Evolutionary conservation across 2,797 vertebrate genomes (phyloP).

Genomic region (Crenichthys baileyi): DNA sequence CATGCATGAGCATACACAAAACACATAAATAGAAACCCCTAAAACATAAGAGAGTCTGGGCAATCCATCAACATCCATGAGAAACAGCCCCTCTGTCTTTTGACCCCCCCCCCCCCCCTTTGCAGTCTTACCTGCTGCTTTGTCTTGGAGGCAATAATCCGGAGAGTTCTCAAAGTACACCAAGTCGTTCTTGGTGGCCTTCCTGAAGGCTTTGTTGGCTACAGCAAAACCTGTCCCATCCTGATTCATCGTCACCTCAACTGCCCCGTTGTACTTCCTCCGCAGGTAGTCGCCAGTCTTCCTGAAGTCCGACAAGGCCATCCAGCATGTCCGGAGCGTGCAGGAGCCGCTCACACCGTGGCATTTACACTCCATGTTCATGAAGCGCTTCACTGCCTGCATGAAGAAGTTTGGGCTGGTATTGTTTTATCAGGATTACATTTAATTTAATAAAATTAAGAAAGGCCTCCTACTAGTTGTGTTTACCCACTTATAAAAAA

Average conservation of each 20-base stretch:
- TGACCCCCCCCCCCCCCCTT: slow-evolving; percentile 8
- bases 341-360: slow-evolving; percentile 98
- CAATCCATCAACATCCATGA: slow-evolving; percentile 72
- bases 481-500: not conserved
- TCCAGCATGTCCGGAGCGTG: slow-evolving; percentile 96
- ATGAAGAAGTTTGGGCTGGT: slow-evolving; percentile 3
- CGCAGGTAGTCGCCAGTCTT: slow-evolving; percentile 95
- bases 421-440: not conserved
- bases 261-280: slow-evolving; percentile 94
- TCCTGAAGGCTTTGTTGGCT: slow-evolving; percentile 89
- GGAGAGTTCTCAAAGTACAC: slow-evolving; percentile 99
- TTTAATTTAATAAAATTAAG: slow-evolving; percentile 1
- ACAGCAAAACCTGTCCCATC: slow-evolving; percentile 94
- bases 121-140: slow-evolving; percentile 89
- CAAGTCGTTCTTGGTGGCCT: slow-evolving; percentile 90
- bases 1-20: slow-evolving; percentile 72
- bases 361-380: slow-evolving; percentile 98
- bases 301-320: slow-evolving; percentile 97
- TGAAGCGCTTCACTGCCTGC: slow-evolving; percentile 97
- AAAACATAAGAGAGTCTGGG: slow-evolving; percentile 63
- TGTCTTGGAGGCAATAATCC: slow-evolving; percentile 97
- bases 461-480: not conserved
- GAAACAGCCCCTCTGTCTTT: slow-evolving; percentile 50
- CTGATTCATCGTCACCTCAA: slow-evolving; percentile 97
- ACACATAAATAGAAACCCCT: slow-evolving; percentile 60